phyloP scores from a whole-genome alignment of 2,113 vertebrate species.

The Percina caprodes region DNA sequence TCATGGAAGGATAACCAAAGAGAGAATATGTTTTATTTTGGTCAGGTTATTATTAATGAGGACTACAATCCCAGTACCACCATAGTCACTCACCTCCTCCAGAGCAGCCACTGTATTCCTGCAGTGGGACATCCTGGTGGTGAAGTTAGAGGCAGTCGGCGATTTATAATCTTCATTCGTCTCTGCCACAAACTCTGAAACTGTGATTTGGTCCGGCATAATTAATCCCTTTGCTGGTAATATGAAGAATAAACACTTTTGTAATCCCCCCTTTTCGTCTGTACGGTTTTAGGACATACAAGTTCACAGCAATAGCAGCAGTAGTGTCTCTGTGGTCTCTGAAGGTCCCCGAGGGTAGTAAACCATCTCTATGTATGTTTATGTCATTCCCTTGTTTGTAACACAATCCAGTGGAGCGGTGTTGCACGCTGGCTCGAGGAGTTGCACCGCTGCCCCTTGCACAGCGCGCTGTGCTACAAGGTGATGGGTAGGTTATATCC shows the following conservation, averaged over 20 bases:
- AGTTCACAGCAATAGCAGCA: conserved; percentile 58
- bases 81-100: conserved; percentile 90
- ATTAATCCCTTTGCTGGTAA: conserved; percentile 65
- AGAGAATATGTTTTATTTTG: neutral
- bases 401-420: conserved; percentile 24
- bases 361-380: conserved; percentile 74
- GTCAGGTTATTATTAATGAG: neutral
- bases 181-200: conserved; percentile 98
- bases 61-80: neutral
- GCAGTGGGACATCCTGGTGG: conserved; percentile 97
- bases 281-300: conserved; percentile 20
- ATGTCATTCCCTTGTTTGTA: conserved; percentile 55
- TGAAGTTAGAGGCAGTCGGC: conserved; percentile 98
- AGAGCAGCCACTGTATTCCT: conserved; percentile 95
- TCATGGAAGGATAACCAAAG: no score
- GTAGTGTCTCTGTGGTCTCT: conserved; percentile 32
- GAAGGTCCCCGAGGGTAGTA: conserved; percentile 42
- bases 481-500: conserved; percentile 52
- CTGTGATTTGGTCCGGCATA: conserved; percentile 98
- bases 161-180: conserved; percentile 99
- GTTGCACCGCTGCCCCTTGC: conserved; percentile 29
- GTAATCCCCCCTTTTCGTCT: conserved; percentile 16
- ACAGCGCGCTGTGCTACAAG: conserved; percentile 36
- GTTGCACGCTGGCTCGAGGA: conserved; percentile 43
- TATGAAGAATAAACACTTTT: conserved; percentile 17